phyloP scores from a whole-genome alignment of 37 sponge, comb jelly and placozoan genomes.

The Bolinopsis microptera region DNA sequence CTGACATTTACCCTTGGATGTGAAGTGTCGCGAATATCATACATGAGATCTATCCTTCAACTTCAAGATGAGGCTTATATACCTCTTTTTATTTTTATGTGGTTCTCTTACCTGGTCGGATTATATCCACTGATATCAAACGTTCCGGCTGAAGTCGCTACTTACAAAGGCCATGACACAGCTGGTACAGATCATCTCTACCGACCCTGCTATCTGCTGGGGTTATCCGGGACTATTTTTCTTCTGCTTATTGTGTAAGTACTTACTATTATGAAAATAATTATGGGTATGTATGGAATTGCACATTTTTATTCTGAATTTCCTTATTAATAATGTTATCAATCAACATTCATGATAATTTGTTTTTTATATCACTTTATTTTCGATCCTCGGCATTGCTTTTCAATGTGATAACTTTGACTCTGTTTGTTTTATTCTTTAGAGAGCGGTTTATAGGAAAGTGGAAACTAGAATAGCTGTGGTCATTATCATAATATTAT shows the following conservation, averaged over 20 bases:
- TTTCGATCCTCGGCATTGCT: too few species aligned
- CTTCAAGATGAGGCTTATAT: not conserved
- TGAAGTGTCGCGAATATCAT: not conserved
- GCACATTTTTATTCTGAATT: too few species aligned
- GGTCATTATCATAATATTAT: too few species aligned
- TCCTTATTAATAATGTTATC: too few species aligned
- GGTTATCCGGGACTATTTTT: not conserved
- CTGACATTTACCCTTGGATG: not conserved
- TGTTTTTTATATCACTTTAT: too few species aligned
- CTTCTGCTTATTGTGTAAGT: not conserved
- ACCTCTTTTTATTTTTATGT: not conserved
- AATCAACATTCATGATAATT: too few species aligned
- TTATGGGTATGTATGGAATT: too few species aligned
- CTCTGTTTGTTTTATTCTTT: too few species aligned
- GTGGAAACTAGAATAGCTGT: too few species aligned
- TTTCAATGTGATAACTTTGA: too few species aligned
- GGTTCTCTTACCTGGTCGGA: not conserved
- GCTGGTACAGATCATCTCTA: not conserved
- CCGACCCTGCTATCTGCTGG: constrained; percentile 1
- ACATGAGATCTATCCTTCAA: not conserved
- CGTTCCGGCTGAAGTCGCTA: constrained; percentile 27
- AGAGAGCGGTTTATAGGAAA: too few species aligned
- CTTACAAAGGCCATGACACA: not conserved
- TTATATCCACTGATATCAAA: constrained; percentile 29
- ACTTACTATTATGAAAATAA: too few species aligned